Conservation (phyloP, 2,888 invertebrate genomes). For the Megamerina dolium region DNA sequence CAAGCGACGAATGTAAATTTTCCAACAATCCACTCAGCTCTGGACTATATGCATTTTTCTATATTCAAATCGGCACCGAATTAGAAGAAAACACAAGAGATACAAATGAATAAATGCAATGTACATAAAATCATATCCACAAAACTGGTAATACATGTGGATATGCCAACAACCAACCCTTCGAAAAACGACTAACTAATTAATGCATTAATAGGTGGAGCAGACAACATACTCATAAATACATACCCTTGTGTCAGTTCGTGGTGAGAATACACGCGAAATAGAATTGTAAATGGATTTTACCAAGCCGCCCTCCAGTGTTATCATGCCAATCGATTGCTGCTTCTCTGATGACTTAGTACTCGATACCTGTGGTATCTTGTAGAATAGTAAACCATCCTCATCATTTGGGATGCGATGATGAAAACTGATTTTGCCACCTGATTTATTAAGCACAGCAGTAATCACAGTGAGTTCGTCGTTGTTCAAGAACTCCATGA, state of each 20-base stretch:
- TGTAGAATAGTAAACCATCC: slow-evolving; percentile 49
- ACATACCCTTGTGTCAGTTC: slow-evolving; percentile 43
- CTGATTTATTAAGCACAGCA: slow-evolving; percentile 46
- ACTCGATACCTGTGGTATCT: slow-evolving; percentile 45
- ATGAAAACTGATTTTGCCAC: slow-evolving; percentile 49
- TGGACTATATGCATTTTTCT: slow-evolving; percentile 46
- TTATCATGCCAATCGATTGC: slow-evolving; percentile 47
- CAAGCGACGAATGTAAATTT: slow-evolving; percentile 46
- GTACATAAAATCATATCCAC: slow-evolving; percentile 16
- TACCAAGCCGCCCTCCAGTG: slow-evolving; percentile 50
- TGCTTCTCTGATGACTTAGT: slow-evolving; percentile 7
- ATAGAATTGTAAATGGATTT: slow-evolving; percentile 52
- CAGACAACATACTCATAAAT: too few relatives aligned
- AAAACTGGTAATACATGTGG: too few relatives aligned
- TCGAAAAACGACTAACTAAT: too few relatives aligned
- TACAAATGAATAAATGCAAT: slow-evolving; percentile 7
- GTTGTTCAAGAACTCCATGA: slow-evolving; percentile 51
- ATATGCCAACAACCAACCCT: too few relatives aligned
- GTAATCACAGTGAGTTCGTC: slow-evolving; percentile 50
- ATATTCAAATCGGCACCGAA: slow-evolving; percentile 25
- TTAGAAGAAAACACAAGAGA: slow-evolving; percentile 25
- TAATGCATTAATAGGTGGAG: too few relatives aligned
- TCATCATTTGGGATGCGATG: slow-evolving; percentile 48
- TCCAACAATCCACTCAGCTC: slow-evolving; percentile 47
- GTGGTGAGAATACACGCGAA: slow-evolving; percentile 49